These are phyloP conservation scores for Meteorus cinctellus DNA, from an alignment of 2,888 invertebrate genomes.

Conservation along the genomic window DNA sequence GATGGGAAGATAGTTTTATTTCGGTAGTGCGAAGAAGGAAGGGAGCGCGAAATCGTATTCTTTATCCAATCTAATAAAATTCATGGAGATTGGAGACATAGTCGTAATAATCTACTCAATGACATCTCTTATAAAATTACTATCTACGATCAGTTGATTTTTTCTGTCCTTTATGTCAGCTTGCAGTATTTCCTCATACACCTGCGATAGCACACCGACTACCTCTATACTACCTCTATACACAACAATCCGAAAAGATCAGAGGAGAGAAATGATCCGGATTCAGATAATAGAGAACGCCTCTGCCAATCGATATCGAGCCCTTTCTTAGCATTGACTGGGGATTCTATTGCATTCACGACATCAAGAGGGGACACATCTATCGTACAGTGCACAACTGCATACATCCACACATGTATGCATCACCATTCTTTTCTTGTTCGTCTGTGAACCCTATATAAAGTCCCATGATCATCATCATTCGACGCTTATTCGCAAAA, in stretches of 20 bases:
- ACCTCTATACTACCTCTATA: background rate
- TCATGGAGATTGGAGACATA: too few species aligned
- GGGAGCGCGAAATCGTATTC: too few species aligned
- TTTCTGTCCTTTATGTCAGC: background rate
- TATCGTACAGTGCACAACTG: background rate
- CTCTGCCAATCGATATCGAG: conserved; percentile 8
- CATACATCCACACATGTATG: background rate
- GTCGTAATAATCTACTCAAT: too few species aligned
- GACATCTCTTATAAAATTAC: too few species aligned
- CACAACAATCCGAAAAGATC: conserved; percentile 4
- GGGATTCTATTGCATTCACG: background rate
- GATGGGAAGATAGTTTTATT: too few species aligned
- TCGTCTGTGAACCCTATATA: conserved; percentile 37
- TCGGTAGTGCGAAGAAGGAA: too few species aligned
- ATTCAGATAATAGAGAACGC: conserved; percentile 37
- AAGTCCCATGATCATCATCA: conserved; percentile 36
- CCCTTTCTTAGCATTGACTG: conserved; percentile 33
- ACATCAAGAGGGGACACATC: conserved; percentile 29
- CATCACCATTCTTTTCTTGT: conserved; percentile 1
- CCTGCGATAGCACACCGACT: background rate
- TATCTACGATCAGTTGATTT: background rate
- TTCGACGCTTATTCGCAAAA: conserved; percentile 31
- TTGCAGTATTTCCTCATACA: background rate
- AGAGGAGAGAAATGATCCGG: conserved; percentile 38
- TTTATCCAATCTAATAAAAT: too few species aligned